Conservation (phyloP, 2,888 invertebrate species). For the Carcina quercana region DNA sequence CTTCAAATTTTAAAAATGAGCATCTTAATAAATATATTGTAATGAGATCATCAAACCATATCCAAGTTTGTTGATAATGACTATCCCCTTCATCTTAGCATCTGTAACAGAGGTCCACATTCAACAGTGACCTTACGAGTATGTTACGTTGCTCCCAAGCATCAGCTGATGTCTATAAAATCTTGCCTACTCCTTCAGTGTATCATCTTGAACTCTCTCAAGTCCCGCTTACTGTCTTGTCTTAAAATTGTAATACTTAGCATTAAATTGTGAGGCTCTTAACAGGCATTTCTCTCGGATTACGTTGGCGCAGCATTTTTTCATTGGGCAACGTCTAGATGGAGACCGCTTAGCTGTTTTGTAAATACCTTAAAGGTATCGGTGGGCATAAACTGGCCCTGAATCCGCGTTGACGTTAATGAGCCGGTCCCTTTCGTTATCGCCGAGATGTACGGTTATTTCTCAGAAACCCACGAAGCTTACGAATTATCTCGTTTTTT, state of each 20-base stretch:
- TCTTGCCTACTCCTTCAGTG: too few relatives aligned
- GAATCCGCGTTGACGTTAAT: conserved; percentile 64
- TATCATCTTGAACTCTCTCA: conserved; percentile 65
- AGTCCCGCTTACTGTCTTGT: conserved; percentile 46
- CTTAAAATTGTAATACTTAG: conserved; percentile 68
- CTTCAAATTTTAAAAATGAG: too few relatives aligned
- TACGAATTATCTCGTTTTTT: conserved; percentile 42
- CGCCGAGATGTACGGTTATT: conserved; percentile 60
- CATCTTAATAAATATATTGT: too few relatives aligned
- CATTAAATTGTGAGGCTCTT: conserved; percentile 67
- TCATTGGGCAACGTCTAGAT: conserved; percentile 48
- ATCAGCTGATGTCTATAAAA: too few relatives aligned
- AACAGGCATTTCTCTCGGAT: conserved; percentile 58
- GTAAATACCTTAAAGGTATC: conserved; percentile 70
- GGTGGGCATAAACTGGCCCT: conserved; percentile 55
- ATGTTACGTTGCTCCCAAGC: too few relatives aligned
- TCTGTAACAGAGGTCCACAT: too few relatives aligned
- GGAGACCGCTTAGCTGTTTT: conserved; percentile 56
- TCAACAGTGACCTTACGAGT: too few relatives aligned
- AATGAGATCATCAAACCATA: too few relatives aligned
- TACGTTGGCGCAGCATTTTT: conserved; percentile 50
- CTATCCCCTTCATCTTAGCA: too few relatives aligned
- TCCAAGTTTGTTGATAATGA: too few relatives aligned
- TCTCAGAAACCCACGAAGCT: conserved; percentile 44
- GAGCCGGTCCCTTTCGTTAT: conserved; percentile 62